phyloP scores from a whole-genome alignment of 2,888 invertebrate genomes.

The Serripes groenlandicus region DNA sequence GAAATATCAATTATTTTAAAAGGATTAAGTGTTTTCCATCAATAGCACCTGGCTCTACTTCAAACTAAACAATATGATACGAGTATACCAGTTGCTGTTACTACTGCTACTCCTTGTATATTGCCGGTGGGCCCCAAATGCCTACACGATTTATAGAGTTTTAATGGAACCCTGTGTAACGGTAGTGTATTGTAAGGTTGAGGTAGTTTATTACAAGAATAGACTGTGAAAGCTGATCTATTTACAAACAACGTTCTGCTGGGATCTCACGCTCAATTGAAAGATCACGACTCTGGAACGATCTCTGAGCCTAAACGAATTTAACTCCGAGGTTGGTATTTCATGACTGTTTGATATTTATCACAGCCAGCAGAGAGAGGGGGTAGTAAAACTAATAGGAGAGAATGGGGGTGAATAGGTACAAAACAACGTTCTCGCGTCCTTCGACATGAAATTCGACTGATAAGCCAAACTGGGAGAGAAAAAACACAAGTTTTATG shows the following conservation, averaged over 20 bases:
- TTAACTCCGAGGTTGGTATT: background rate
- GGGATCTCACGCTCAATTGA: conserved; percentile 39
- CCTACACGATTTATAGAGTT: no score
- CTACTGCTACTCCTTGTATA: no score
- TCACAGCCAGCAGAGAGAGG: background rate
- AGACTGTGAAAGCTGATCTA: conserved; percentile 18
- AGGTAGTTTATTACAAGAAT: conserved; percentile 8
- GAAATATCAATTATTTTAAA: no score
- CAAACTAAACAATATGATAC: no score
- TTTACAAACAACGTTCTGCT: conserved; percentile 31
- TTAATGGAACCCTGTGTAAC: no score
- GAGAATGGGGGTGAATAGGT: background rate
- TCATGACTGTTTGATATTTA: conserved; percentile 13
- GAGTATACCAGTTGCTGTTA: no score
- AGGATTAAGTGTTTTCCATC: no score
- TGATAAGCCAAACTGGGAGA: no score
- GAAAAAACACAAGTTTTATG: no score
- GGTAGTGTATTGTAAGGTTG: conserved; percentile 5
- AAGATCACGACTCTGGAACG: conserved; percentile 28
- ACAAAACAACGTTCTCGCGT: background rate
- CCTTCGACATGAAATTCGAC: background rate
- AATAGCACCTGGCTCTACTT: no score
- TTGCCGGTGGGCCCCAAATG: no score
- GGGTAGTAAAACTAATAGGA: conserved; percentile 8
- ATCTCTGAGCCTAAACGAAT: conserved; percentile 1